Conservation (phyloP, 2,888 invertebrate genomes). For the Epinotia bilunana region DNA sequence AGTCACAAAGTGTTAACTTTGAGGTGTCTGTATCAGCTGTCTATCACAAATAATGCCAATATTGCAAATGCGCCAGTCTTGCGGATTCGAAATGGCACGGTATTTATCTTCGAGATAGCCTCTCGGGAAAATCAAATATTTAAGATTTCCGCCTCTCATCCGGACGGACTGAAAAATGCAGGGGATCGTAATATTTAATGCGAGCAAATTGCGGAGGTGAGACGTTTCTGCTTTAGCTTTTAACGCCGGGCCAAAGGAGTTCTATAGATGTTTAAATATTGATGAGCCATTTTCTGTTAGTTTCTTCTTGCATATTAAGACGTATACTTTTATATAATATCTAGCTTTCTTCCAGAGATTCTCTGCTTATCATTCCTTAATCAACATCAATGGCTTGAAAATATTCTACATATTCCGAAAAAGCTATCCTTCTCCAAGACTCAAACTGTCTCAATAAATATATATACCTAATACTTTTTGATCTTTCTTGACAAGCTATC, state of each 20-base stretch:
- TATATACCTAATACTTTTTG: not conserved
- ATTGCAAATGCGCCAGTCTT: not conserved
- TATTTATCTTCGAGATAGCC: not conserved
- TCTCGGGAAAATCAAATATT: constrained; percentile 33
- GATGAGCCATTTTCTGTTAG: not conserved
- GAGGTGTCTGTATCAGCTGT: not conserved
- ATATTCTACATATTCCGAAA: too few relatives aligned
- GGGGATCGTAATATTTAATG: constrained; percentile 29
- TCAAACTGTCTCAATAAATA: not conserved
- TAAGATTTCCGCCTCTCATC: constrained; percentile 18
- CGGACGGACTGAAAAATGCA: constrained; percentile 26
- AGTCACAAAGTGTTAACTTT: too few relatives aligned
- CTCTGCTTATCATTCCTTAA: too few relatives aligned
- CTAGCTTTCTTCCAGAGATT: too few relatives aligned
- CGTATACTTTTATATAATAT: too few relatives aligned
- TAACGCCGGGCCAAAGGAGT: not conserved
- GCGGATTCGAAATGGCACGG: not conserved
- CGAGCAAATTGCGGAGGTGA: constrained; percentile 20
- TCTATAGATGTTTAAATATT: constrained; percentile 18
- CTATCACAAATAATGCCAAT: constrained; percentile 1
- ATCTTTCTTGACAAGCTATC: too few relatives aligned
- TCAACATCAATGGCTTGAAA: too few relatives aligned
- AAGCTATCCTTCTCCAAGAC: too few relatives aligned
- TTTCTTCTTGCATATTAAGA: too few relatives aligned
- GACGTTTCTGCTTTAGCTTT: constrained; percentile 14